Percentiles rank a stretch among this genome's conserved stretches.
Conservation (phyloP, 2,797 vertebrate genomes). For the Strix occidentalis region DNA sequence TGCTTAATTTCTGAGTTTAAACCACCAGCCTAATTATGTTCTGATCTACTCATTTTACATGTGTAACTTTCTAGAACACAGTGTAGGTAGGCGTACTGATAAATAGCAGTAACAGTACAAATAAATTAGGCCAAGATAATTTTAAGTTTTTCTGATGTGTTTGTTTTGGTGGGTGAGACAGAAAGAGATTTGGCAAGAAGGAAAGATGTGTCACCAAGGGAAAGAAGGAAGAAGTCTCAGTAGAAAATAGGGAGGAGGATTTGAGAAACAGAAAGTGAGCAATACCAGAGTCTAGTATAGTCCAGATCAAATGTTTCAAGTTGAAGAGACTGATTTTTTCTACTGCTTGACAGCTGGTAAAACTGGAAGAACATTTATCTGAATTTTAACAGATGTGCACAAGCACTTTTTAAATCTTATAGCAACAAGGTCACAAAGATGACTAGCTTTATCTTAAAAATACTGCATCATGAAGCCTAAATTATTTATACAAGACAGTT, state of each 20-base stretch:
- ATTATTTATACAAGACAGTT: background rate
- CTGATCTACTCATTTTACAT: background rate
- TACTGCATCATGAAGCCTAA: fast-evolving
- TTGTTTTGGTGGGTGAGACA: background rate
- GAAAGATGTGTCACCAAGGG: background rate
- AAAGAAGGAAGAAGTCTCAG: background rate
- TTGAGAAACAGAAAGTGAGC: background rate
- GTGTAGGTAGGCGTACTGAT: background rate
- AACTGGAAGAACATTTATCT: background rate
- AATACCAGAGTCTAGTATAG: background rate
- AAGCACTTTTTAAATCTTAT: background rate
- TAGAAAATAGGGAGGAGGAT: background rate
- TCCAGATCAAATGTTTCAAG: background rate
- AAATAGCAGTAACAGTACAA: background rate
- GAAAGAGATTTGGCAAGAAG: background rate
- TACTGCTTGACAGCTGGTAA: background rate
- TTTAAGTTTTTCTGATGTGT: background rate
- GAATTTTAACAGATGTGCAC: background rate
- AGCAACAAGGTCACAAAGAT: background rate
- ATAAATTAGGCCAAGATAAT: background rate
- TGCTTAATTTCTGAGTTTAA: background rate
- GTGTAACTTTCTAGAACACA: background rate
- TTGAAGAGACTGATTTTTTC: background rate
- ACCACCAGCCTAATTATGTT: background rate
- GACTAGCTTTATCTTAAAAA: background rate